These are phyloP conservation scores for Octomys mimax DNA, from an alignment of 2,797 vertebrate species.

Conservation along the genomic window DNA sequence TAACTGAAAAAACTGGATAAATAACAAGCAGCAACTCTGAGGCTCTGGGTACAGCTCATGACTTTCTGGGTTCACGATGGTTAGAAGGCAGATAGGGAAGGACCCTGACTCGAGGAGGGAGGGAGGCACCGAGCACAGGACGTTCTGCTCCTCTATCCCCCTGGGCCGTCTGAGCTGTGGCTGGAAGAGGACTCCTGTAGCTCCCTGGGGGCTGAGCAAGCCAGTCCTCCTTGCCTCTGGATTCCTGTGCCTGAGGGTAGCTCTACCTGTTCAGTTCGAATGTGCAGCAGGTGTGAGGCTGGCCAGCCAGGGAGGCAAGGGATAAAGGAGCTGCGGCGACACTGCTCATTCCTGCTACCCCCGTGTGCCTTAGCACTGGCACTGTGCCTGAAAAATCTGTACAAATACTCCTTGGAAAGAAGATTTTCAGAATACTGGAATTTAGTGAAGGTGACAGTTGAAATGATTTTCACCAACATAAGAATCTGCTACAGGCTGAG, in stretches of 20 bases:
- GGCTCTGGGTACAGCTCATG: not conserved
- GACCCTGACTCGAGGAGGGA: not conserved
- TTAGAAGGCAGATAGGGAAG: not conserved
- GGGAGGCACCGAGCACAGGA: not conserved
- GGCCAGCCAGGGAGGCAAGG: not conserved
- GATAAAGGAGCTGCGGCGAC: rapidly evolving
- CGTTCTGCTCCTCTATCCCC: not conserved
- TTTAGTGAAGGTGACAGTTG: not conserved
- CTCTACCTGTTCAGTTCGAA: not conserved
- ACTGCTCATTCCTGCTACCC: rapidly evolving
- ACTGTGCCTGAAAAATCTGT: not conserved
- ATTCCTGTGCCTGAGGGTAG: not conserved
- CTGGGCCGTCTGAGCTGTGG: not conserved
- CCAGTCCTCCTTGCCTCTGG: not conserved
- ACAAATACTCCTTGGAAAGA: not conserved
- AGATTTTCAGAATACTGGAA: not conserved
- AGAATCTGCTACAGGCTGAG: not conserved
- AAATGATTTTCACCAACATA: not conserved
- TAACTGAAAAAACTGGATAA: not conserved
- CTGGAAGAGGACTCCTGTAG: not conserved
- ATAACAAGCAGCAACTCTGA: not conserved
- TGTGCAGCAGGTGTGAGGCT: not conserved
- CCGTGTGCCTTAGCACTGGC: not conserved
- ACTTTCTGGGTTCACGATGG: not conserved
- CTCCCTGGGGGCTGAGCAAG: not conserved